Base-by-base conservation (phyloP, 2,888 invertebrate genomes). In the Deroplatys truncata region DNA sequence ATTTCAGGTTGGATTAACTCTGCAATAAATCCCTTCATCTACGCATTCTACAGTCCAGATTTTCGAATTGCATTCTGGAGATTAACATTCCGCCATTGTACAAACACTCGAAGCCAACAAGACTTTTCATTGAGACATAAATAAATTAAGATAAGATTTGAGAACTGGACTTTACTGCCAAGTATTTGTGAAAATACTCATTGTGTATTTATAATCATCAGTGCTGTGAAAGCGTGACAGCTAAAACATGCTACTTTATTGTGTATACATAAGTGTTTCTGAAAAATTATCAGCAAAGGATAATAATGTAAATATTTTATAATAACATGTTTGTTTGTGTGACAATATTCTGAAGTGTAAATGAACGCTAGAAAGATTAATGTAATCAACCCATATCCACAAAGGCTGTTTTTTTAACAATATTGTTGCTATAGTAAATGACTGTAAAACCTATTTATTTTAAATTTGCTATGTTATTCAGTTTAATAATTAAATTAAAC, bases 1-100 rank as follows among this genome's bases (percentile, higher is more conserved):
- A 49, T 91, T 92, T 28, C 92, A 94, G 94, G 98, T 0, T 98
- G 98, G 97, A 96, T 97, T 92, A 98, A 98, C 93, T 97, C 97
- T 0, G 97, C 97, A 8, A 97, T 98, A 91, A 98, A 98, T 94
- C 98, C 98, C 0, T 98, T 98, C 93, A 98, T 98, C 92, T 98
- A 98, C 92, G 98, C 98, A 29, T 98, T 98, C 92, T 98, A 98
- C 93, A 98, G 97, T 90, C 97, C 97, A 0, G 98, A 98, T 93
- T 98, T 98, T 93, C 95, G 98, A 92, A 95, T 97, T 91, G 98
- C 98, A 0, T 98, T 98, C 92, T 98, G 97, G 97, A 95, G 97
- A 91, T 93, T 98, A 82, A 98, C 98, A 0, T 95, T 96, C 89
- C 95, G 95, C 90, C 96, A 96, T 92, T 96, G 96, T 93, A 95